Evolutionary conservation across 2,797 vertebrate species (phyloP).

Genomic region (Poeciliopsis turneri): DNA sequence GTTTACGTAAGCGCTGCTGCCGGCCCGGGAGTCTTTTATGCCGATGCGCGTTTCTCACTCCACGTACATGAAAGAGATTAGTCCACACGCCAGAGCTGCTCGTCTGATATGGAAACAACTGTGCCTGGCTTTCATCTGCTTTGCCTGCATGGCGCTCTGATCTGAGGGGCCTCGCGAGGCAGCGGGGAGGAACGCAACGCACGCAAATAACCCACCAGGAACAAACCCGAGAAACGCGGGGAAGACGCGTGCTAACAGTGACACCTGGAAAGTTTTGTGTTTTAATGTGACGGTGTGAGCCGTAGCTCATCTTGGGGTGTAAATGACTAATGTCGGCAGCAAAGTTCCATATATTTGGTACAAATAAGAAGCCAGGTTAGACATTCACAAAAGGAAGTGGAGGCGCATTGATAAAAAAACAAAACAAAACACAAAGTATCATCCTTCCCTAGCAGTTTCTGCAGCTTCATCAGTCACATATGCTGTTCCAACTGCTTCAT

Average conservation of each 20-base stretch:
- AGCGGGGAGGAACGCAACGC: slow-evolving; percentile 21
- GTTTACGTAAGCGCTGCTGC: slow-evolving; percentile 41
- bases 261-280: not conserved
- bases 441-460: slow-evolving; percentile 37
- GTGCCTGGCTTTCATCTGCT: slow-evolving; percentile 62
- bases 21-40: slow-evolving; percentile 33
- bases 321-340: not conserved
- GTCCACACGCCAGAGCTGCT: slow-evolving; percentile 49
- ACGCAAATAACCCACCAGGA: slow-evolving; percentile 36
- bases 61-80: slow-evolving; percentile 63
- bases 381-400: slow-evolving; percentile 10
- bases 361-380: not conserved
- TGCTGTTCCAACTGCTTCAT: slow-evolving; percentile 39
- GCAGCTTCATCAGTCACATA: slow-evolving; percentile 42
- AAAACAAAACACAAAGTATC: not conserved
- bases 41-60: slow-evolving; percentile 30
- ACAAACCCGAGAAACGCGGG: not conserved
- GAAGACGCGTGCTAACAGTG: not conserved
- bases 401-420: slow-evolving; percentile 7
- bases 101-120: slow-evolving; percentile 69
- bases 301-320: not conserved
- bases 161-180: slow-evolving; percentile 39
- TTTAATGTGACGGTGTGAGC: slow-evolving; percentile 1
- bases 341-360: not conserved
- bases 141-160: slow-evolving; percentile 51